Evolutionary conservation across 2,888 invertebrate species (phyloP), one percentile per base, ranked within the genome.

Genomic region (Cacoxenus indagator): DNA sequence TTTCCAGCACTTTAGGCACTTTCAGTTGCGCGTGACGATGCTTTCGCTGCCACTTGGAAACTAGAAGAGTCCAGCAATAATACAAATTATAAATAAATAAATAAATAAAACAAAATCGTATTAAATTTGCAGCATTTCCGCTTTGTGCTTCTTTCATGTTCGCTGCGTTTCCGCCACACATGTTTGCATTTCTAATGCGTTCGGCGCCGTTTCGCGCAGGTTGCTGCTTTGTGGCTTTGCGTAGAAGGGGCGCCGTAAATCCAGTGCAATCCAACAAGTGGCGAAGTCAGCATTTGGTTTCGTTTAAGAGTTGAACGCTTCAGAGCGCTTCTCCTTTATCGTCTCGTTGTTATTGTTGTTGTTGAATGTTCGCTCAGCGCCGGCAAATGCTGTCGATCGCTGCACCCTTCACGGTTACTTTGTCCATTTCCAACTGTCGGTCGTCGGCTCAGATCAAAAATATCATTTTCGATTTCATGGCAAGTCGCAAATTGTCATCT

Each of bases 401-500:
- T 5, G n/a, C 1, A 1, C 2, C 8, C 48, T 48, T 17, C 48
- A 17, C 17, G 14, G 1, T 48, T 4, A 19, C 0, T 17, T 17
- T 46, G 4, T 48, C 22, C 22, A 19, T 17, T 3, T 22, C 3
- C 51, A 0, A 3, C 22, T 51, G 51, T 51, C 51, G 48, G 70
- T 54, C 74, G 77, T 78, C 85, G 85, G 85, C 83, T 76, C 70
- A 85, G 85, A 85, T 85, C 85, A 85, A 85, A 85, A 76, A 77
- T 77, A 84, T 81, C 83, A 22, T 51, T 51, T 51, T 51, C 51
- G 84, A 85, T 85, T 85, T 85, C 84, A 85, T 85, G 85, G 70
- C 79, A 85, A 84, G 85, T 85, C 82, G 81, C 81, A 78, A 80
- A 85, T 82, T 85, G 85, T 82, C 84, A 84, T 81, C 65, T 69